Conservation (phyloP, 2,797 vertebrate genomes). For the Diceros bicornis region DNA sequence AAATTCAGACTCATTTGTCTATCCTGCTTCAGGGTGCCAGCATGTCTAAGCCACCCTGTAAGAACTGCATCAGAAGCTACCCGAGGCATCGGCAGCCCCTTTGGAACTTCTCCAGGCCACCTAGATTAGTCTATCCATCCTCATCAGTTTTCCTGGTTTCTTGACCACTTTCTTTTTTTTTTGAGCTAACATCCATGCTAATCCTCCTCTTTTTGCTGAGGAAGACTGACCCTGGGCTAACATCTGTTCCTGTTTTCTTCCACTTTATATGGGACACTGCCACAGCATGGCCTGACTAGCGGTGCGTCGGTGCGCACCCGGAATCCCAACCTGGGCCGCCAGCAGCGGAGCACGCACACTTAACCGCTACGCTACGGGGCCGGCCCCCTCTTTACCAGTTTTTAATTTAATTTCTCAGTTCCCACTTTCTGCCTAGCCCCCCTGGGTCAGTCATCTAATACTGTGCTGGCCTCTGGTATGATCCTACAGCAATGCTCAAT, state of each 20-base stretch:
- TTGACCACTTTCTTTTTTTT: neutral
- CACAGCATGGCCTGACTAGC: too few species aligned
- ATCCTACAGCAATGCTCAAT: constrained; percentile 49
- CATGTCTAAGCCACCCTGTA: neutral
- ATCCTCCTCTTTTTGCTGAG: too few species aligned
- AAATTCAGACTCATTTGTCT: constrained; percentile 32
- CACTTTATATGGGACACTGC: too few species aligned
- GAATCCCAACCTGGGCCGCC: too few species aligned
- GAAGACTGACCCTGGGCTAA: too few species aligned
- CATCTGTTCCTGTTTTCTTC: too few species aligned
- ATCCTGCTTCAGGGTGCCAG: constrained; percentile 38
- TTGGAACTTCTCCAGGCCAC: constrained; percentile 11
- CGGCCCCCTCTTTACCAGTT: neutral
- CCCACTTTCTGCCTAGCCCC: constrained; percentile 8
- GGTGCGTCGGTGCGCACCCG: too few species aligned
- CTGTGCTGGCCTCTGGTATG: neutral
- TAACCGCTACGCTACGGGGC: too few species aligned
- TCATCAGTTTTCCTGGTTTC: constrained; percentile 49
- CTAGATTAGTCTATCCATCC: neutral
- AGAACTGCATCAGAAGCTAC: constrained; percentile 2
- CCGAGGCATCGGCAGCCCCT: neutral
- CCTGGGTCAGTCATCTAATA: neutral
- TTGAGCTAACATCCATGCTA: too few species aligned
- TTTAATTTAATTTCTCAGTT: constrained; percentile 61
- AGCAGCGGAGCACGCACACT: too few species aligned